These are phyloP conservation scores for Drosophila percnosoma DNA, from an alignment of 2,888 invertebrate genomes.

Conservation along the genomic window DNA sequence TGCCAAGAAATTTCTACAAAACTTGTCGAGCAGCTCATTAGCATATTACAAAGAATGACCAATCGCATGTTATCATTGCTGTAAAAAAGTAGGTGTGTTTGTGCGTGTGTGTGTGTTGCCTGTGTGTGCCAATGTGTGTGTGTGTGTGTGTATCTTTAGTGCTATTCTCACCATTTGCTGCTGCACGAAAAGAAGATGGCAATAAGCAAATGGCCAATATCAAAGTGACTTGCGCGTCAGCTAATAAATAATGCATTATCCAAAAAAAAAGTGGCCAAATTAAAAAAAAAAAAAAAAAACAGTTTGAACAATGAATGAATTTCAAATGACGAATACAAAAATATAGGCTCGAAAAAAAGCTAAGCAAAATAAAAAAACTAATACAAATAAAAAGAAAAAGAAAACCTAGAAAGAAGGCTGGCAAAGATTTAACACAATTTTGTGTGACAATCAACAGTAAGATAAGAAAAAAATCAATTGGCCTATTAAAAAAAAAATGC, in stretches of 20 bases:
- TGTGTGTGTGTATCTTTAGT: conserved; percentile 6
- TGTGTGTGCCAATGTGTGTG: conserved; percentile 12
- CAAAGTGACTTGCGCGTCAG: conserved; percentile 54
- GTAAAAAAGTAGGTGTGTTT: conserved; percentile 7
- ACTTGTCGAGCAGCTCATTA: conserved; percentile 62
- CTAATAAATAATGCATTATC: conserved; percentile 62
- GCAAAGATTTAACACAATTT: not conserved
- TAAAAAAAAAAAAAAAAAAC: conserved; percentile 8
- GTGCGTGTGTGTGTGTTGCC: conserved; percentile 14
- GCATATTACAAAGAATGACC: conserved; percentile 62
- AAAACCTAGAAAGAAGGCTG: not conserved
- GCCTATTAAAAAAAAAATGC: not conserved
- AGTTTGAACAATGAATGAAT: conserved; percentile 52
- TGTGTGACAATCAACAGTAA: conserved; percentile 15
- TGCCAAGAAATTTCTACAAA: conserved; percentile 46
- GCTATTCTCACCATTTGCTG: not conserved
- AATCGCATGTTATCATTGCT: conserved; percentile 28
- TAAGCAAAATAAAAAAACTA: not conserved
- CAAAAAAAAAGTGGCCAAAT: conserved; percentile 3
- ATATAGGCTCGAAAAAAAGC: not conserved
- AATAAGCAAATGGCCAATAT: conserved; percentile 29
- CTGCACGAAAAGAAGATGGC: conserved; percentile 27
- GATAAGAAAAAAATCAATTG: conserved; percentile 20
- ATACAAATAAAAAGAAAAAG: not conserved
- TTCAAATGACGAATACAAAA: conserved; percentile 8